phyloP scores from a whole-genome alignment of 2,113 vertebrate genomes.

The Orthonyx spaldingii region DNA sequence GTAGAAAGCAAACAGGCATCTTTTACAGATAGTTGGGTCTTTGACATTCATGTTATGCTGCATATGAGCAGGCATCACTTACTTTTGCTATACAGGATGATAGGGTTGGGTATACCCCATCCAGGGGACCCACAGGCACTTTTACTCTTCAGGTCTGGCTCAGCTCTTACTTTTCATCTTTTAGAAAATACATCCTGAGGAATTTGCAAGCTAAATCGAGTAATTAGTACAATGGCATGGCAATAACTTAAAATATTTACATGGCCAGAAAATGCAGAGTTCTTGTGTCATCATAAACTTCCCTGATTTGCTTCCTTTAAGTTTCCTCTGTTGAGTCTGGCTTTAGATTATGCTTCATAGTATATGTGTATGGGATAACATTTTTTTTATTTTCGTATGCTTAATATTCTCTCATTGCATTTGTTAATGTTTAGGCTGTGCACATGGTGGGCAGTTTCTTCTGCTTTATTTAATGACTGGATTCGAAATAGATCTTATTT shows the following conservation, averaged over 20 bases:
- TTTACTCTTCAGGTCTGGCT: background rate
- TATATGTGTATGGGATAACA: background rate
- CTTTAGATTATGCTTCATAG: background rate
- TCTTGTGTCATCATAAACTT: background rate
- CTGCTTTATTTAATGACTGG: background rate
- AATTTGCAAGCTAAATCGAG: background rate
- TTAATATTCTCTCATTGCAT: background rate
- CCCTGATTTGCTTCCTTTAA: background rate
- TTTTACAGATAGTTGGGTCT: background rate
- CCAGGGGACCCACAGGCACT: background rate
- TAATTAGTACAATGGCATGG: background rate
- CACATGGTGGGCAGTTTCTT: background rate
- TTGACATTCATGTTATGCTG: background rate
- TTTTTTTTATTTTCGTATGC: background rate
- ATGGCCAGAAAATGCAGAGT: background rate
- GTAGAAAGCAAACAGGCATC: background rate
- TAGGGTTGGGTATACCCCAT: background rate
- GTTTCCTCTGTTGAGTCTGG: background rate
- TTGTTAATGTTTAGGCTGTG: background rate
- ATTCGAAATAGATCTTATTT: background rate
- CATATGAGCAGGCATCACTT: background rate
- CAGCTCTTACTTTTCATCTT: background rate
- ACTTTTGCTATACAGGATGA: background rate
- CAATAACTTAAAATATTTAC: background rate
- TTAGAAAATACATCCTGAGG: background rate